These are phyloP conservation scores for Machimus rusticus DNA, from an alignment of 2,888 invertebrate species.

Conservation along the genomic window DNA sequence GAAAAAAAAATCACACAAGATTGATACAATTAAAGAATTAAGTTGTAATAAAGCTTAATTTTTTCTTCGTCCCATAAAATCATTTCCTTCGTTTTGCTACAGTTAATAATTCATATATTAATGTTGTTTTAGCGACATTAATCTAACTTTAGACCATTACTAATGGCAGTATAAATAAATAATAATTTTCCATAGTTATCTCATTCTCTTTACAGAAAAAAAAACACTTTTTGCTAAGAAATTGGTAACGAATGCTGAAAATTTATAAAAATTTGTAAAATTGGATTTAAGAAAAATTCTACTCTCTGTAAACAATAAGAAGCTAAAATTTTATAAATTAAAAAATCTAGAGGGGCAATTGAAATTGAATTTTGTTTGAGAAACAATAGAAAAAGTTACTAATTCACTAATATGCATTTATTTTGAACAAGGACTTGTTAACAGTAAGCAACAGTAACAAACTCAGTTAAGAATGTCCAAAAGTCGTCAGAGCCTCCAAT, in stretches of 20 bases:
- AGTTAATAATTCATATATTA: background rate
- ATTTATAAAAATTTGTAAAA: background rate
- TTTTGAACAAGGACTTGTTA: slow-evolving; percentile 16
- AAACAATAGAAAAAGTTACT: slow-evolving; percentile 17
- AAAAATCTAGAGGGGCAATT: slow-evolving; percentile 1
- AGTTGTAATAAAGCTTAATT: too few relatives aligned
- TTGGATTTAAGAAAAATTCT: background rate
- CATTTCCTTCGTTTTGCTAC: background rate
- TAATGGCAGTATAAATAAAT: background rate
- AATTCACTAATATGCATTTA: slow-evolving; percentile 19
- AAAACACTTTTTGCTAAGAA: background rate
- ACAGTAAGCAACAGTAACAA: slow-evolving; percentile 38
- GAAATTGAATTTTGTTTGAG: background rate
- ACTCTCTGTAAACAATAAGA: background rate
- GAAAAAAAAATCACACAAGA: too few relatives aligned
- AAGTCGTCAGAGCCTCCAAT: slow-evolving; percentile 31
- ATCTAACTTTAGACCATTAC: background rate
- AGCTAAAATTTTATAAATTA: slow-evolving; percentile 12
- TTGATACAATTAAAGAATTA: too few relatives aligned
- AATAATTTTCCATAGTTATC: background rate
- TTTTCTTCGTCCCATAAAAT: too few relatives aligned
- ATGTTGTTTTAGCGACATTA: background rate
- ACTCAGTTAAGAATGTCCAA: slow-evolving; percentile 30
- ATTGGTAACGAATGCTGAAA: background rate
- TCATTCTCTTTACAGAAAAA: background rate